These are phyloP conservation scores for Thomomys bottae DNA, from an alignment of 2,113 vertebrate genomes.

Conservation along the genomic window DNA sequence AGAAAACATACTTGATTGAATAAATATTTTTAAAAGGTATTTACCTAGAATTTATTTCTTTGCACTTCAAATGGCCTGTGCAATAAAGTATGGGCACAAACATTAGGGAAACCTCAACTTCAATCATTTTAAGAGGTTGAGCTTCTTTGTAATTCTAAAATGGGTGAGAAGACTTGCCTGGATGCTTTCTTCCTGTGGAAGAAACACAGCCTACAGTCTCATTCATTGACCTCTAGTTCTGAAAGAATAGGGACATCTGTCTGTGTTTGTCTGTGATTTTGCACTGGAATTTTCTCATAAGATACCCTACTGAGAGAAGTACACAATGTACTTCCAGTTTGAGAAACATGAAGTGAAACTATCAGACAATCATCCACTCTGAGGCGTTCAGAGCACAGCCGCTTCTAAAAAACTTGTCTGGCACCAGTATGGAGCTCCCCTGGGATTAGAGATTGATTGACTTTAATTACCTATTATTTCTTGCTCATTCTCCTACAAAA, in stretches of 20 bases:
- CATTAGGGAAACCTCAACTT: too few species aligned
- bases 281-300: neutral
- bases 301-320: neutral
- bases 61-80: neutral
- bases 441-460: constrained; percentile 12
- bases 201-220: neutral
- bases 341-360: neutral
- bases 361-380: neutral
- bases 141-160: neutral
- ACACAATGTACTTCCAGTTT: neutral
- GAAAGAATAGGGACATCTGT: neutral
- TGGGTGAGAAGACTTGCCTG: neutral
- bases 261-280: neutral
- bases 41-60: constrained; percentile 17
- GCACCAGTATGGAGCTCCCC: neutral
- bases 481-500: constrained; percentile 19
- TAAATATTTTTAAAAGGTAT: neutral
- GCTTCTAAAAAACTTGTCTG: neutral
- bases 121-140: too few species aligned
- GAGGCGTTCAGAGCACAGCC: neutral
- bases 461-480: constrained; percentile 5
- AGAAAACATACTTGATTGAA: neutral
- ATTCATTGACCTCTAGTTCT: constrained; percentile 18
- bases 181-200: neutral
- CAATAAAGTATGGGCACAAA: neutral